A percentile compares a stretch with the other conserved stretches of the same genome.
phyloP scores from a whole-genome alignment of 2,888 invertebrate species.

The Steinernema hermaphroditum region DNA sequence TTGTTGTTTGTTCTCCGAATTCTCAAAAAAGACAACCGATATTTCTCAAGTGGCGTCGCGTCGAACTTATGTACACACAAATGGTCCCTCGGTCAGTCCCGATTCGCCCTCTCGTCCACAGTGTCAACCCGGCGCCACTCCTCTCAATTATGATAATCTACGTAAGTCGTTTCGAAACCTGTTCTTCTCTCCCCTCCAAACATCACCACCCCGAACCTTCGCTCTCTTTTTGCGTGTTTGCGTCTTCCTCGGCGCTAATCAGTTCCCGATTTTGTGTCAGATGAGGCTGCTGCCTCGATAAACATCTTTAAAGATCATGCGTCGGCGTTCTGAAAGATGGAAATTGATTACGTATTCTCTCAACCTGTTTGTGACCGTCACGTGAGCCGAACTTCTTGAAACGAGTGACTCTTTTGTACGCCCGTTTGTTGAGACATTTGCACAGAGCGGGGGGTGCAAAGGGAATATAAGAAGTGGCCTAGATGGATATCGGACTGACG shows the following conservation, averaged over 20 bases:
- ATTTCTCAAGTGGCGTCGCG: neutral
- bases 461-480: no score
- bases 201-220: neutral
- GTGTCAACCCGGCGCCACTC: neutral
- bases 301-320: conserved; percentile 11
- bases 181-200: neutral
- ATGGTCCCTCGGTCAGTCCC: conserved; percentile 1
- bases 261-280: conserved; percentile 15
- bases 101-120: neutral
- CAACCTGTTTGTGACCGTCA: neutral
- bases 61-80: conserved; percentile 10
- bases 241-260: neutral
- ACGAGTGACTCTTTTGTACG: neutral
- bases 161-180: conserved; percentile 9
- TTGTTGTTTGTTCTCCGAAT: no score
- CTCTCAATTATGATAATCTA: conserved; percentile 23
- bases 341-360: neutral
- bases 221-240: conserved; percentile 9
- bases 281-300: neutral
- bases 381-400: neutral
- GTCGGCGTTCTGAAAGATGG: conserved; percentile 8
- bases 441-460: neutral
- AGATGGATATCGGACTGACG: no score
- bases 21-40: neutral
- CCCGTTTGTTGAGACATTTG: neutral